Evolutionary conservation across 1,140 invertebrate species (phyloP), one percentile per base, ranked within the genome.

Genomic region (Brachionus sp.): DNA sequence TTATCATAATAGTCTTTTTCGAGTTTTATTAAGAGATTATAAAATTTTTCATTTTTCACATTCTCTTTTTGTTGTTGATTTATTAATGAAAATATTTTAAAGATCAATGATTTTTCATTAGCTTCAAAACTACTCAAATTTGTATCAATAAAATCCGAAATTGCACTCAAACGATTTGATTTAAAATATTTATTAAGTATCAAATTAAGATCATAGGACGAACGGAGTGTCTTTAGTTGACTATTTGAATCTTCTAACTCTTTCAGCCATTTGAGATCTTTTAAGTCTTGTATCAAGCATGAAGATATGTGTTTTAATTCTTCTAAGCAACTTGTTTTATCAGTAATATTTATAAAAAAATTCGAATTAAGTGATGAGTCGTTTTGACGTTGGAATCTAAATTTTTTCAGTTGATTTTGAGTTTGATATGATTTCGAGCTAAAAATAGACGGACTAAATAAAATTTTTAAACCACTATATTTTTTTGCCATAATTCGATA

Each of bases 1-100:
- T 80, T 39, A 33, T 80, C 50, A 10, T 64, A 80, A 10, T 62
- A 80, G 19, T 80, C 77, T 13, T 39, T 9, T 44, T 80, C 77
- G 10, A 80, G 50, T 12, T 37, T 37, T 5, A 16, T 39, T 25
- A 80, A 66, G 5, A 80, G 50, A 12, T 16, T 13, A 1, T 23
- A 16, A 23, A 80, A 12, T 44, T 16, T 29, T 19, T 29, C 9
- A 33, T 44, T 75, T 46, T 75, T 44, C 0, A 46, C n/a, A 6
- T 75, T 23, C 6, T 25, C 19, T 29, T 50, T 46, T 46, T 46
- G 37, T 33, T 46, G 70, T 46, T 75, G 70, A 75, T 75, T 39
- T 4, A 75, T 9, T 7, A 75, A 1, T 5, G 70, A 13, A 5
- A 75, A 75, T 10, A 75, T 12, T 46, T 75, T 75, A n/a, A 75